Conservation (phyloP, 2,797 vertebrate species). For the Garrulus glandarius region DNA sequence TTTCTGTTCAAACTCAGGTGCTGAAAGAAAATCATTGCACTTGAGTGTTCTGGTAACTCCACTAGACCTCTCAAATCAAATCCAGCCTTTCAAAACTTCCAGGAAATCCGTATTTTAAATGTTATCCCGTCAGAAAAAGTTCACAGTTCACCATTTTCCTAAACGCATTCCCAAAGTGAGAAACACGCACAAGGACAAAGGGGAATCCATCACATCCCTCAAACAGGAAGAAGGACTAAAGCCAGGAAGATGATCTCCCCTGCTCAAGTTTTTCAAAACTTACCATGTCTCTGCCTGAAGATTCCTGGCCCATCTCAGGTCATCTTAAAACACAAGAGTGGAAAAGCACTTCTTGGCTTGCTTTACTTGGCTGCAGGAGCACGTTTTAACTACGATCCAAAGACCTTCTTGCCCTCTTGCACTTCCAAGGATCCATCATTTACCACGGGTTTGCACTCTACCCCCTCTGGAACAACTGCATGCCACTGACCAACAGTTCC, state of each 20-base stretch:
- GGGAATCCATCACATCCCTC: not conserved
- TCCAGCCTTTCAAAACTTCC: not conserved
- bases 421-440: not conserved
- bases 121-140: not conserved
- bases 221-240: not conserved
- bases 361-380: not conserved
- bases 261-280: not conserved
- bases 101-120: not conserved
- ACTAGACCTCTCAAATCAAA: not conserved
- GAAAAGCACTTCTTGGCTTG: not conserved
- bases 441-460: rapidly evolving
- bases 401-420: not conserved
- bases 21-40: not conserved
- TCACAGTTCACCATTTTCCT: not conserved
- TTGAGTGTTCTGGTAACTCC: not conserved
- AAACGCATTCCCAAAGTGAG: not conserved
- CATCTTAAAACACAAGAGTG: not conserved
- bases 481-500: not conserved
- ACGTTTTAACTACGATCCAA: not conserved
- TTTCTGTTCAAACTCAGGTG: not conserved
- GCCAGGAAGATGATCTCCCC: not conserved
- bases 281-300: not conserved
- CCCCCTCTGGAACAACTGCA: not conserved
- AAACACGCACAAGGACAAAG: not conserved
- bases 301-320: not conserved